Conservation (phyloP, 2,888 invertebrate species). For the Sphaerophoria rueppellii region DNA sequence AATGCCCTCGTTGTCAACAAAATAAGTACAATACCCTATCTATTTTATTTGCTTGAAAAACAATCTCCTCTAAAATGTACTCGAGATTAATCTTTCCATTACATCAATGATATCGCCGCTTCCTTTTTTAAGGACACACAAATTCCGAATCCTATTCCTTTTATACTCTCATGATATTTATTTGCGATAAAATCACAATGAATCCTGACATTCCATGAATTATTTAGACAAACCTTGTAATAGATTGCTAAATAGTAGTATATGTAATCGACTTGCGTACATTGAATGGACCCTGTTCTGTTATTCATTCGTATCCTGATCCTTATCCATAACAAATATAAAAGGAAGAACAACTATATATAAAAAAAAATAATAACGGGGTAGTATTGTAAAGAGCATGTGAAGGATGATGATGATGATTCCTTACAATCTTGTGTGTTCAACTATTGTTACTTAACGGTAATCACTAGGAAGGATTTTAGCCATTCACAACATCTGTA, state of each 20-base stretch:
- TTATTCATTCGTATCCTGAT: neutral
- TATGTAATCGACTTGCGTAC: conserved; percentile 11
- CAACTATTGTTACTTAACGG: conserved; percentile 44
- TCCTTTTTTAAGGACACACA: neutral
- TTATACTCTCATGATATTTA: conserved; percentile 29
- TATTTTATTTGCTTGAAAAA: conserved; percentile 46
- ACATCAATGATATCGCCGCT: conserved; percentile 3
- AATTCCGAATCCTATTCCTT: conserved; percentile 13
- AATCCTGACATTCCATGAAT: conserved; percentile 35
- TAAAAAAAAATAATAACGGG: neutral
- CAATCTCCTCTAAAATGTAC: conserved; percentile 38
- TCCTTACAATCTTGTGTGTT: conserved; percentile 29
- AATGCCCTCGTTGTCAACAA: neutral
- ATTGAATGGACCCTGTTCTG: conserved; percentile 3
- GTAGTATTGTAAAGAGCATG: neutral
- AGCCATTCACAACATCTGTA: conserved; percentile 40
- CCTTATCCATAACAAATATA: neutral
- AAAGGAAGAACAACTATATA: neutral
- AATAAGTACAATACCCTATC: too few species aligned
- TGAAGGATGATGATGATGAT: neutral
- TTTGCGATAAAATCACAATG: conserved; percentile 62
- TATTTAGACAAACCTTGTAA: conserved; percentile 70
- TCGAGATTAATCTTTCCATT: conserved; percentile 12
- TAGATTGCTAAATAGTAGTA: conserved; percentile 63
- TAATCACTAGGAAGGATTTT: conserved; percentile 41